Percentiles rank a stretch among this genome's conserved stretches.
Conservation (phyloP, 1,140 invertebrate species). For the Drosophila dunni region DNA sequence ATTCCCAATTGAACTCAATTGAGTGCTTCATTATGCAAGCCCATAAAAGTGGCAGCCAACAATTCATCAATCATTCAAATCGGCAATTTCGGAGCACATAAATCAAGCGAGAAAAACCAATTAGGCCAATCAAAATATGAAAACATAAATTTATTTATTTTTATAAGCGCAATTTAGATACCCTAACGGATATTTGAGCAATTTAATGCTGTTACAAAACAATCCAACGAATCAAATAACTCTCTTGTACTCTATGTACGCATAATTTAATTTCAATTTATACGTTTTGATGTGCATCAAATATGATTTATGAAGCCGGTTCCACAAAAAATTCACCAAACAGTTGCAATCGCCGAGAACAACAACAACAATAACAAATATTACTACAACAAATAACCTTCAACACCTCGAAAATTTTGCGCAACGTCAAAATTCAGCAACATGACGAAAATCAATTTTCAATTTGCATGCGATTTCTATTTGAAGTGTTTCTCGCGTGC, state of each 20-base stretch:
- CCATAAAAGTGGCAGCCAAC: conserved; percentile 24
- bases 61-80: conserved; percentile 66
- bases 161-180: conserved; percentile 3
- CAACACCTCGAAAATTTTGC: conserved; percentile 63
- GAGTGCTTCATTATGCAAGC: conserved; percentile 56
- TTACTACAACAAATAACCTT: conserved; percentile 53
- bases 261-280: conserved; percentile 32
- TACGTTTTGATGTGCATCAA: conserved; percentile 36
- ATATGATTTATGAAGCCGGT: conserved; percentile 54
- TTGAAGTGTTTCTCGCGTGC: conserved; percentile 70
- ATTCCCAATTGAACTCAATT: conserved; percentile 62
- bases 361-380: conserved; percentile 16
- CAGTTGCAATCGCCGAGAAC: conserved; percentile 19
- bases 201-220: neutral
- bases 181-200: neutral
- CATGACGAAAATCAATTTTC: conserved; percentile 71
- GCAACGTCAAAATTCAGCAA: conserved; percentile 43
- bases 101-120: conserved; percentile 54
- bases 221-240: neutral
- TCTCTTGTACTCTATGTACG: conserved; percentile 5
- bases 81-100: conserved; percentile 40
- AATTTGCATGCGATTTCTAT: conserved; percentile 73
- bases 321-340: conserved; percentile 22
- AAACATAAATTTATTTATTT: conserved; percentile 8
- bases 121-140: conserved; percentile 63